Evolutionary conservation across 2,113 vertebrate species (phyloP), one percentile per base, ranked within the genome.

Genomic region (Dipodomys merriami): DNA sequence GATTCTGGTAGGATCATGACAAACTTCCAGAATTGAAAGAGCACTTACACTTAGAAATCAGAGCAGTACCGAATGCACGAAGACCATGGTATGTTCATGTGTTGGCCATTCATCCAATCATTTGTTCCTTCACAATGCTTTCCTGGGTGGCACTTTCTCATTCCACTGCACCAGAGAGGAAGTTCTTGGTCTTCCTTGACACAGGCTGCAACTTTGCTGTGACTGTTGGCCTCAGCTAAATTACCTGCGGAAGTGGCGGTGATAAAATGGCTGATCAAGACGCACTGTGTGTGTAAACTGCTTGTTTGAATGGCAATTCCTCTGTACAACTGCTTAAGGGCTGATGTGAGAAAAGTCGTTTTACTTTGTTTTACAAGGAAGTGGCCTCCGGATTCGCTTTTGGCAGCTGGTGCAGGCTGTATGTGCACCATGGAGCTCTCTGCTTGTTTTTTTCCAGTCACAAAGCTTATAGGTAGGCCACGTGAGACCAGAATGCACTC

Each of bases 401-500:
- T 23, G 60, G 46, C 25, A 53, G 1, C 30, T 44, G 60, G 12
- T 13, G 9, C 9, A 25, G 65, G 69, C n/a, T 83, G 88, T 76
- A 35, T 71, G 23, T 20, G 12, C 30, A 35, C 73, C 35, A 9
- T 49, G 15, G 3, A 0, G 2, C 76, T 83, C 49, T 83, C 49
- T 39, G 11, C 22, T 53, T 39, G 20, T 18, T 90, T 86, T 19
- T 60, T 78, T 46, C n/a, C 23, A 27, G 53, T 65, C 7, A 81
- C 25, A 46, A 20, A 44, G 33, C 88, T 95, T 92, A 93, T 78
- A 87, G 1, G 6, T 89, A 62, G 29, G 22, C 20, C 76, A n/a
- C 76, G 19, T 73, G 91, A 60, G 85, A 85, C 44, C 33, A 57
- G 7, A 53, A 64, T 19, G 35, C 46, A 18, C 18, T 93, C 97